Base-by-base conservation (phyloP, 2,888 invertebrate species). In the Colostygia pectinataria region DNA sequence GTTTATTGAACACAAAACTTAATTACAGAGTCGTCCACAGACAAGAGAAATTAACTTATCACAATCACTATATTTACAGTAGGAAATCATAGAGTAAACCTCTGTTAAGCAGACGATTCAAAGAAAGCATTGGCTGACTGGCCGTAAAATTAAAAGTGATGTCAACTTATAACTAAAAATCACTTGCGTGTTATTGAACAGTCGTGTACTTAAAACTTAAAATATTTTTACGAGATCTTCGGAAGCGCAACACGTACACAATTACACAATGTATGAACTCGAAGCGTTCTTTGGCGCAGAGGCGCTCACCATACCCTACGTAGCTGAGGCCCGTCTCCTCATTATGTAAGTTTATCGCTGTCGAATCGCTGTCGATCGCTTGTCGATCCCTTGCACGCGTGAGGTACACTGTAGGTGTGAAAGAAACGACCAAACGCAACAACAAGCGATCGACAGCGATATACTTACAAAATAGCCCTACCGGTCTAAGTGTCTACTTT, bases 191-290 rank as follows among this genome's bases (percentile, higher is more conserved):
- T 79, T 68, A 80, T 77, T 76, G 74, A 83, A 81, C 80, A 85
- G 80, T 80, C 80, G 81, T 84, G 85, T 86, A 85, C 83, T 83
- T 83, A 82, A 78, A 80, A 82, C 83, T 83, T 62, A 61, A 84
- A 81, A 79, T 60, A 57, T 70, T 76, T 80, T 77, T 78, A 90
- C 90, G 91, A 91, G 91, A 91, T 91, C 91, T 88, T 90, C 85
- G 87, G 88, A 90, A 88, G 87, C 83, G 81, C 79, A 80, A 80
- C 80, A 87, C 84, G 79, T 83, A 83, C 80, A 81, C 4, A 20
- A 18, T 74, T 78, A 80, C 71, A 81, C 73, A 80, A 71, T 74
- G 73, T 76, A 78, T 74, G 67, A 78, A 80, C 42, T 46, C 52
- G 38, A 51, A 44, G 45, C 39, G 49, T 37, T 59, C 56, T 62